A percentile compares a stretch with the other conserved stretches of the same genome.
These are phyloP conservation scores for Tinamus major DNA, from an alignment of 2,797 vertebrate genomes.

Conservation along the genomic window DNA sequence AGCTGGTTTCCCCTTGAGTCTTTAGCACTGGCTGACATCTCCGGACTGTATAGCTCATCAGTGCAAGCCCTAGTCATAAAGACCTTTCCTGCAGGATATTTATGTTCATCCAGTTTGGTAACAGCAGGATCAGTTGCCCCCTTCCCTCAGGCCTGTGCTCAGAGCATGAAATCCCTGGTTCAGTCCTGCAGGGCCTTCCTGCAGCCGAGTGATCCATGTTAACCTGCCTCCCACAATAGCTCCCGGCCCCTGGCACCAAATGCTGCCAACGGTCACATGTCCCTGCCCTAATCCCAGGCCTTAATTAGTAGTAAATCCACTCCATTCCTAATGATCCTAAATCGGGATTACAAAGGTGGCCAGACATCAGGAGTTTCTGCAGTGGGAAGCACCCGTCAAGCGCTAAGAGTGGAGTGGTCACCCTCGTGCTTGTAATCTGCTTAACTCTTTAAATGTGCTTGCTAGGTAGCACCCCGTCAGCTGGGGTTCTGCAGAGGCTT, in stretches of 20 bases:
- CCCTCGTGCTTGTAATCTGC: neutral
- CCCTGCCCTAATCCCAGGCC: neutral
- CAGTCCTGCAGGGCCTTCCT: neutral
- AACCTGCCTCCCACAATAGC: neutral
- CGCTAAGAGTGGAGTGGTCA: neutral
- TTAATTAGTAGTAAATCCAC: neutral
- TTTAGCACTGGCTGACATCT: neutral
- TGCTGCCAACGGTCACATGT: neutral
- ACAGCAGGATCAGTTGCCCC: neutral
- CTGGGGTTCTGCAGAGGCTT: neutral
- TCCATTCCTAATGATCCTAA: neutral
- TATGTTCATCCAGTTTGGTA: neutral
- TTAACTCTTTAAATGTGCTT: neutral
- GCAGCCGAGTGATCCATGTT: neutral
- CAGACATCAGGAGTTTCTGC: neutral
- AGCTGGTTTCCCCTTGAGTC: slow-evolving; percentile 26
- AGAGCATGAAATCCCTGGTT: neutral
- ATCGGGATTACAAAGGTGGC: neutral
- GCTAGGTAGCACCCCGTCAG: neutral
- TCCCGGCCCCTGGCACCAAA: neutral
- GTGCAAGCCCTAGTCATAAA: neutral
- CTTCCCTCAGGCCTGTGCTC: neutral
- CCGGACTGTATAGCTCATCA: neutral
- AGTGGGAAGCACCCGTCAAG: neutral
- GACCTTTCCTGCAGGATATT: neutral